These are phyloP conservation scores for Phalera bucephala DNA, from an alignment of 2,888 invertebrate species.

Conservation along the genomic window DNA sequence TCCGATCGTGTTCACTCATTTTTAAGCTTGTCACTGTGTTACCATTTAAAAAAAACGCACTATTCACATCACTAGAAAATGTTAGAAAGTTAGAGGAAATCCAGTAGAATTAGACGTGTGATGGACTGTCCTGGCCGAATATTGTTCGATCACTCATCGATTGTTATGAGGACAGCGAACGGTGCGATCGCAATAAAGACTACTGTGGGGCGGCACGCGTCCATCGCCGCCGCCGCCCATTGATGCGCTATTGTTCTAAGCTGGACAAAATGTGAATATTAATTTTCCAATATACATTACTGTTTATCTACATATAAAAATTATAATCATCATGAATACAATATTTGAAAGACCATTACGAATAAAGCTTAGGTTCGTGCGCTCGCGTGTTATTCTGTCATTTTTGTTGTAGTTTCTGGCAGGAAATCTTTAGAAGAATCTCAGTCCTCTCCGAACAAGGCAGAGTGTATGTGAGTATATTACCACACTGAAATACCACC, in stretches of 20 bases:
- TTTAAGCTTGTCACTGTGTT: constrained; percentile 33
- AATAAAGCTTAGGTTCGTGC: no score
- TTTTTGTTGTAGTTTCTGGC: no score
- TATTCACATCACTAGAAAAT: constrained; percentile 32
- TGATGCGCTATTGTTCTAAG: constrained; percentile 59
- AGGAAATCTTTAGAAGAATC: no score
- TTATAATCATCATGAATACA: no score
- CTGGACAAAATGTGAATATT: constrained; percentile 75
- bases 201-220: constrained; percentile 56
- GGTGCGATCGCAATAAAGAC: constrained; percentile 68
- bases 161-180: constrained; percentile 74
- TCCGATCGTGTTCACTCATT: constrained; percentile 72
- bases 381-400: no score
- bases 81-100: constrained; percentile 17
- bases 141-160: constrained; percentile 65
- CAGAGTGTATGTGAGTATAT: no score
- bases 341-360: no score
- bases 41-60: constrained; percentile 26
- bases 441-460: no score
- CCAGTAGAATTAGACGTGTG: constrained; percentile 8
- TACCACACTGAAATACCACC: no score
- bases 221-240: constrained; percentile 47
- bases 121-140: constrained; percentile 50
- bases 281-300: constrained; percentile 46
- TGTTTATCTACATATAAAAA: constrained; percentile 10